These are phyloP conservation scores for Seira musarum DNA, from an alignment of 2,888 invertebrate genomes.

Conservation along the genomic window DNA sequence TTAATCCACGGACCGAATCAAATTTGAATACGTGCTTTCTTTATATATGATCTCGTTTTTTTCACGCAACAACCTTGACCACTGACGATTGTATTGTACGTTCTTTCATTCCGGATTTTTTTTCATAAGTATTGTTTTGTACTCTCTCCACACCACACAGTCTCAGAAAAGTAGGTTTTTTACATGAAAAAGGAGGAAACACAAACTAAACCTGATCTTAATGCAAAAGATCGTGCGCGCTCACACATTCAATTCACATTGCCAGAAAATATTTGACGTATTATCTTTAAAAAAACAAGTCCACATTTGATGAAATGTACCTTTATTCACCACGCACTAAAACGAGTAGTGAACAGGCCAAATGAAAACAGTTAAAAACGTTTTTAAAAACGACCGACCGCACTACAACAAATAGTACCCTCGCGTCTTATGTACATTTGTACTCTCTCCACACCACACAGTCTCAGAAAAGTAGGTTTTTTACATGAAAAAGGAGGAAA, in stretches of 20 bases:
- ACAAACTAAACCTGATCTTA: conserved; percentile 9
- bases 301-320: background rate
- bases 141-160: too few relatives aligned
- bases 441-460: too few relatives aligned
- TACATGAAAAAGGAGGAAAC: background rate
- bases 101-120: conserved; percentile 51
- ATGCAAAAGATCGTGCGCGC: background rate
- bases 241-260: background rate
- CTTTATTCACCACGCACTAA: too few relatives aligned
- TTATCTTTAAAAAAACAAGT: conserved; percentile 1
- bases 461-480: conserved; percentile 42
- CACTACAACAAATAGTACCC: conserved; percentile 12
- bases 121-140: background rate
- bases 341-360: background rate
- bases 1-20: conserved; percentile 28
- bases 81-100: conserved; percentile 5
- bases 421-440: background rate
- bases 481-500: background rate
- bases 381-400: background rate
- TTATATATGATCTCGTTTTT: background rate
- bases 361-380: conserved; percentile 4
- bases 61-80: conserved; percentile 47
- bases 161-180: conserved; percentile 42
- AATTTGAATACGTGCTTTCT: background rate
- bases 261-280: background rate